These are phyloP conservation scores for Nebria brevicollis DNA, from an alignment of 2,888 invertebrate species.

Conservation along the genomic window DNA sequence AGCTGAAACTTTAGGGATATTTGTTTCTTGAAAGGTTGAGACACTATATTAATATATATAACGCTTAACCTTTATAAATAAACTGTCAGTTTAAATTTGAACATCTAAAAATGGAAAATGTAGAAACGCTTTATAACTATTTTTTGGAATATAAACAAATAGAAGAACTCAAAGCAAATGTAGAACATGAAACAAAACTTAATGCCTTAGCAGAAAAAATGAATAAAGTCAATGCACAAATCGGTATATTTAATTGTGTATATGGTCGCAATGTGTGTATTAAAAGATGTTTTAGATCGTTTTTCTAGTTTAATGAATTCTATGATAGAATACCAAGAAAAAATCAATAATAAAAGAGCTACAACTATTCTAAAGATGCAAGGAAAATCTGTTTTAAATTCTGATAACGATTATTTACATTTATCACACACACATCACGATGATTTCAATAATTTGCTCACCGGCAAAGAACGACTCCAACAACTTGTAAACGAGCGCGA, in stretches of 20 bases:
- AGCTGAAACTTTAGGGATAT: too few relatives aligned
- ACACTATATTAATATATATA: too few relatives aligned
- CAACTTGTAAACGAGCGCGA: slow-evolving; percentile 13
- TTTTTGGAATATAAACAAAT: slow-evolving; percentile 15
- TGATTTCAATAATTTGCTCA: slow-evolving; percentile 25
- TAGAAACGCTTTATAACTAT: slow-evolving; percentile 19
- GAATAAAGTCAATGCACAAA: background rate
- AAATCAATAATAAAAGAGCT: slow-evolving; percentile 29
- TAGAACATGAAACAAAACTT: slow-evolving; percentile 20
- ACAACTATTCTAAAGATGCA: slow-evolving; percentile 12
- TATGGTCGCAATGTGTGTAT: background rate
- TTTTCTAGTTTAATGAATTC: slow-evolving; percentile 18
- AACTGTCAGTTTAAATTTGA: slow-evolving; percentile 18
- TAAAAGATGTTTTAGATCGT: slow-evolving; percentile 5
- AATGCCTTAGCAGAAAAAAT: slow-evolving; percentile 14
- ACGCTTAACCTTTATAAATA: background rate
- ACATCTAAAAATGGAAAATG: slow-evolving; percentile 20
- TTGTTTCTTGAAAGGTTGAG: too few relatives aligned
- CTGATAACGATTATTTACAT: slow-evolving; percentile 20
- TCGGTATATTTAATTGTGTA: background rate
- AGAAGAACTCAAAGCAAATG: background rate
- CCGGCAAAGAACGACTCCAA: slow-evolving; percentile 20
- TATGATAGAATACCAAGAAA: slow-evolving; percentile 33
- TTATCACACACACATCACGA: slow-evolving; percentile 30
- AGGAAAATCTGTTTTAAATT: slow-evolving; percentile 11